phyloP scores from a whole-genome alignment of 1,140 invertebrate genomes.

The Epicauta chinensis region DNA sequence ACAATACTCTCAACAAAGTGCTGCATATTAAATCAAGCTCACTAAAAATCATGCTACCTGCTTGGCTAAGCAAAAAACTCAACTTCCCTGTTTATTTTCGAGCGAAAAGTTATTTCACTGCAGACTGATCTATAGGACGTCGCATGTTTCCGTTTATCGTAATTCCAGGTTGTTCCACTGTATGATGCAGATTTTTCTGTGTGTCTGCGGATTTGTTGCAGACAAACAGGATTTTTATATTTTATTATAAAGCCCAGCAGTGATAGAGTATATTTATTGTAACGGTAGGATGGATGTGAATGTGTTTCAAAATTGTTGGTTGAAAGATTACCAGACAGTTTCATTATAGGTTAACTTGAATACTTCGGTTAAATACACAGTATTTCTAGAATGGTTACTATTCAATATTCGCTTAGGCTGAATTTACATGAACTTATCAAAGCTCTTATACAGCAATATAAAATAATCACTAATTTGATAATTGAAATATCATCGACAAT shows the following conservation, averaged over 20 bases:
- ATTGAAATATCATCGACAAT: too few relatives aligned
- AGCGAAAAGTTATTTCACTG: too few relatives aligned
- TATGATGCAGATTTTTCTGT: slow-evolving; percentile 8
- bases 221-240: slow-evolving; percentile 5
- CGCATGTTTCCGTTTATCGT: neutral
- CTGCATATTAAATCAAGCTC: too few relatives aligned
- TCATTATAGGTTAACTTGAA: slow-evolving; percentile 18
- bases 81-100: too few relatives aligned
- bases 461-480: too few relatives aligned
- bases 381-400: slow-evolving; percentile 12
- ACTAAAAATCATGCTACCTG: too few relatives aligned
- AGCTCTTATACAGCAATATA: too few relatives aligned
- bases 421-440: too few relatives aligned
- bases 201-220: slow-evolving; percentile 1
- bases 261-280: slow-evolving; percentile 14
- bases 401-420: too few relatives aligned
- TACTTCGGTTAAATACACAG: slow-evolving; percentile 16
- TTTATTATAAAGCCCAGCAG: neutral
- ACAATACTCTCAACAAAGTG: too few relatives aligned
- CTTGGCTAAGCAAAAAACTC: too few relatives aligned
- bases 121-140: too few relatives aligned
- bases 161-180: slow-evolving; percentile 9
- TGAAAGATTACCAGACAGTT: slow-evolving; percentile 18
- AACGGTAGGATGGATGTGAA: slow-evolving; percentile 16
- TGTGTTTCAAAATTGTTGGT: slow-evolving; percentile 16